phyloP scores from a whole-genome alignment of 2,113 vertebrate species.

The Centropus unirufus region DNA sequence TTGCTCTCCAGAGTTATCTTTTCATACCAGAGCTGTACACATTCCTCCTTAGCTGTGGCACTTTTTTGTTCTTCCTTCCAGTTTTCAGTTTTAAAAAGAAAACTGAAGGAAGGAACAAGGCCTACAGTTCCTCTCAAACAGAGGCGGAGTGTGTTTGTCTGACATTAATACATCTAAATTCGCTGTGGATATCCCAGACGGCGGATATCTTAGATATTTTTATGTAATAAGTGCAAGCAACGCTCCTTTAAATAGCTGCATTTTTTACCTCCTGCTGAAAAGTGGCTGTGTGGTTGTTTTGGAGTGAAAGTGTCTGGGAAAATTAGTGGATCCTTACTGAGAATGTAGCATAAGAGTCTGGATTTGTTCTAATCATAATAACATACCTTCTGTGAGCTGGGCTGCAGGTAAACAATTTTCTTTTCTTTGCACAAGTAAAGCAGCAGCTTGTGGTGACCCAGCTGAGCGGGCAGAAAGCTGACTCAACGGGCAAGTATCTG shows the following conservation, averaged over 20 bases:
- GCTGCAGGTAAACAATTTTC: background rate
- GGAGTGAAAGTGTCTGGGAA: background rate
- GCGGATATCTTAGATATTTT: background rate
- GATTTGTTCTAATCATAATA: background rate
- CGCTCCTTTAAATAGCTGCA: background rate
- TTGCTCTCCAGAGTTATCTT: background rate
- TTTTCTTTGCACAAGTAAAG: background rate
- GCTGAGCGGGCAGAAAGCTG: background rate
- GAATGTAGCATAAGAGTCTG: background rate
- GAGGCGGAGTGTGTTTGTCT: background rate
- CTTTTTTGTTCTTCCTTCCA: background rate
- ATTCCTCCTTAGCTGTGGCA: background rate
- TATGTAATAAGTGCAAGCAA: background rate
- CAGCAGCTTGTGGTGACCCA: background rate
- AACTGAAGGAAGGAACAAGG: background rate
- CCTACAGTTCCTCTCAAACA: background rate
- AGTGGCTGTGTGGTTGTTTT: background rate
- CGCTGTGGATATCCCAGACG: background rate
- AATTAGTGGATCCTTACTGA: background rate
- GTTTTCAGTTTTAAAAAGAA: background rate
- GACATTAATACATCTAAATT: background rate
- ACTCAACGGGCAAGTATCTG: background rate
- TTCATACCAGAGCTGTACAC: background rate
- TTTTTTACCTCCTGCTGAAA: slow-evolving; percentile 18
- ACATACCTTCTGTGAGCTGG: background rate